Base-by-base conservation (phyloP, 2,888 invertebrate genomes). In the Drosophila suboccidentalis region DNA sequence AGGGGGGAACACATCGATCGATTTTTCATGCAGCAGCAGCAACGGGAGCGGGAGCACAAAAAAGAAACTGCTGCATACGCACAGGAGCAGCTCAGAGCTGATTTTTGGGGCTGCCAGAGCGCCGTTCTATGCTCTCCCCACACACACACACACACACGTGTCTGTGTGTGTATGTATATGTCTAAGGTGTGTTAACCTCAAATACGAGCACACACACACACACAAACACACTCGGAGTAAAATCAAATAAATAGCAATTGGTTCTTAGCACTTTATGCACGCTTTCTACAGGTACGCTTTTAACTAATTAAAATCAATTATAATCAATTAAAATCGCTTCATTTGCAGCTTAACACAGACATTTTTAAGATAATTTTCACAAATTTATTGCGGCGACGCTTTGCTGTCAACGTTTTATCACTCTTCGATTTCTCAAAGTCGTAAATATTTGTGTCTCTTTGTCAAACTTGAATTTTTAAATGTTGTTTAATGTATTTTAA, bases 121-220 rank as follows among this genome's bases (percentile, higher is more conserved):
- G 64, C 29, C 46, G 63, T 68, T 57, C 71, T 58, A 72, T 61
- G 58, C 58, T 58, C 43, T 29, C 44, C 44, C 44, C 41, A 58
- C 15, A 59, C 44, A 63, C 17, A 57, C 26, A 29, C 13, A 26
- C 46, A 46, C n/a, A 19, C 44, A 13, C 19, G 26, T 50, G 58
- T 50, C 54, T 71, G 64, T 59, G 74, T 47, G 81, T 89, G 90
- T 91, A 89, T 91, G 89, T 92, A 91, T 82, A 90, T 87, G 89
- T 87, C 89, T 91, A 92, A 92, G 92, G 92, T 92, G 92, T 92
- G 92, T 92, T 92, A 91, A 91, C 91, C 92, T 91, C 90, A 90
- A 84, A 76, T 79, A 75, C 67, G 72, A 62, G 38, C 67, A 43
- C 70, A 75, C 70, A 74, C 69, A 71, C 75, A 66, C 46, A 57